phyloP scores from a whole-genome alignment of 2,888 invertebrate genomes.

The Spatulosminthurus flaviceps region DNA sequence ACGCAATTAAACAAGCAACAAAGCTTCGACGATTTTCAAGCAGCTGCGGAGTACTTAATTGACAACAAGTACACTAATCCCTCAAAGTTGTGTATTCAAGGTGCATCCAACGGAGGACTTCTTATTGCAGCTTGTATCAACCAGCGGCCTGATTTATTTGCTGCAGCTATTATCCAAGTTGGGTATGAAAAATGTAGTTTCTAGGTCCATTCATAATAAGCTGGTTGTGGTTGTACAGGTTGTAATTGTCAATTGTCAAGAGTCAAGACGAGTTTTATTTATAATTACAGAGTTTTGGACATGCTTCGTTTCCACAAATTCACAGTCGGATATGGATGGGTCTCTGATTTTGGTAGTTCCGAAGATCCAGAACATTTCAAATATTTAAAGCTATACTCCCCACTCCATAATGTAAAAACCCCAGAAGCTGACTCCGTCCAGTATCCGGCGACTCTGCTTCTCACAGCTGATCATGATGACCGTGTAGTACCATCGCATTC shows the following conservation, averaged over 20 bases:
- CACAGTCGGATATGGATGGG: conserved; percentile 97
- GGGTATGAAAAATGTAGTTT: conserved; percentile 79
- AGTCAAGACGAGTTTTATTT: no score
- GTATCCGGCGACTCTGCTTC: conserved; percentile 91
- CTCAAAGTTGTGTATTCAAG: conserved; percentile 82
- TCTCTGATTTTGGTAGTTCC: conserved; percentile 92
- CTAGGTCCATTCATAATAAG: no score
- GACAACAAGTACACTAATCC: conserved; percentile 78
- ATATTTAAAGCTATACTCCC: conserved; percentile 86
- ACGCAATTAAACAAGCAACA: conserved; percentile 42
- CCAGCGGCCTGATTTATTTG: conserved; percentile 93
- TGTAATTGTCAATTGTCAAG: no score
- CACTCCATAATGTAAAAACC: conserved; percentile 86
- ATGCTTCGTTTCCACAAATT: conserved; percentile 98
- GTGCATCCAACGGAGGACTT: conserved; percentile 96
- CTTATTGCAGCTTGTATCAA: conserved; percentile 94
- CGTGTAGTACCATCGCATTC: conserved; percentile 97
- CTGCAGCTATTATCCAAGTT: conserved; percentile 91
- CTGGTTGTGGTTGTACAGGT: no score
- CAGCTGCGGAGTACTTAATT: conserved; percentile 87
- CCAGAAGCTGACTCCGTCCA: conserved; percentile 71
- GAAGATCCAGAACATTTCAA: conserved; percentile 84
- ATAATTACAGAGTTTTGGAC: conserved; percentile 83
- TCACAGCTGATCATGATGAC: conserved; percentile 99
- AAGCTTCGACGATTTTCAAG: conserved; percentile 32